Evolutionary conservation across 1,140 invertebrate genomes (phyloP).

Genomic region (Brachionus rotundiformis): DNA sequence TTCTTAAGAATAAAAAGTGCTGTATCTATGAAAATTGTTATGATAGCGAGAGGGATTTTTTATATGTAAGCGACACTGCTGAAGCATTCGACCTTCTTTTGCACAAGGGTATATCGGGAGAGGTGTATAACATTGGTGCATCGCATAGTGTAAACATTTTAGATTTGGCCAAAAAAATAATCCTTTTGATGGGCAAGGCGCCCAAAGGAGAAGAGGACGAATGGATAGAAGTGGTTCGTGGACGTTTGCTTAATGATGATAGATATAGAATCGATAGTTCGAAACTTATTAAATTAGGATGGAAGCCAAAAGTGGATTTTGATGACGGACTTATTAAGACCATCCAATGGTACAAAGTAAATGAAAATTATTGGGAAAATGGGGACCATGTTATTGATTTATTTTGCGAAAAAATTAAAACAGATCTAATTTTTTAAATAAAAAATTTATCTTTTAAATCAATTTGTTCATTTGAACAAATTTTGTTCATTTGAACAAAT

Average conservation of each 20-base stretch:
- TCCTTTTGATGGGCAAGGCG: slow-evolving; percentile 55
- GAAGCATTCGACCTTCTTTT: slow-evolving; percentile 59
- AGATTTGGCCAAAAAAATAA: slow-evolving; percentile 52
- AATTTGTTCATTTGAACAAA: too few relatives aligned
- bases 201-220: slow-evolving; percentile 52
- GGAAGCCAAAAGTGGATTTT: slow-evolving; percentile 59
- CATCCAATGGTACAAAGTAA: slow-evolving; percentile 52
- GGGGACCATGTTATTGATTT: neutral
- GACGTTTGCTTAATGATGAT: slow-evolving; percentile 61
- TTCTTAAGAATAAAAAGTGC: slow-evolving; percentile 56
- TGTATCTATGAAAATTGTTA: slow-evolving; percentile 57
- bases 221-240: slow-evolving; percentile 55
- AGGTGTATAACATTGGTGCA: slow-evolving; percentile 62
- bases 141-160: slow-evolving; percentile 57
- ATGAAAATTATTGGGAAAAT: slow-evolving; percentile 46
- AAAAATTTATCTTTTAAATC: neutral
- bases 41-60: slow-evolving; percentile 56
- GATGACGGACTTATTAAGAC: slow-evolving; percentile 57
- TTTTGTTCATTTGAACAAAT: too few relatives aligned
- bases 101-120: slow-evolving; percentile 57
- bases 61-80: slow-evolving; percentile 60
- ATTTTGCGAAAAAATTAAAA: slow-evolving; percentile 18
- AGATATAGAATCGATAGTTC: slow-evolving; percentile 60
- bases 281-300: slow-evolving; percentile 58
- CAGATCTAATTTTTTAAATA: neutral